Evolutionary conservation across 2,888 invertebrate species (phyloP), one percentile per base, ranked within the genome.

Genomic region (Saturnia pavonia): DNA sequence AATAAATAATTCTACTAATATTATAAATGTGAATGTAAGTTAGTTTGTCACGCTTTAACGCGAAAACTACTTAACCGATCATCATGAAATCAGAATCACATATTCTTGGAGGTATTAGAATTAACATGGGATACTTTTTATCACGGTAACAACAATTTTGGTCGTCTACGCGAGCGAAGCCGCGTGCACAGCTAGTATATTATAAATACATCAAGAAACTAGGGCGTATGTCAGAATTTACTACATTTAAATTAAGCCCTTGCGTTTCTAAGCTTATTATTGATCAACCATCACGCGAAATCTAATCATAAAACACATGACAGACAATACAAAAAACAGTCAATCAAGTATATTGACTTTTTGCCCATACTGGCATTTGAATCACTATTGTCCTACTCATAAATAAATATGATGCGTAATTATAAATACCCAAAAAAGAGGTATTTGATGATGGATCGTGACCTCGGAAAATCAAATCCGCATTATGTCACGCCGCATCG

Each of bases 381-480:
- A 40, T 65, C 40, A 65, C 8, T 65, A 65, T 65, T 65, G 40
- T 65, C 40, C 65, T 65, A 65, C 40, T n/a, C 19, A 40, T 40
- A 65, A 68, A 25, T 68, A 45, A 34, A 68, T 68, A 40, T 51
- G 68, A 68, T 40, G 40, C 68, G 68, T 54, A 54, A 68, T 54
- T 54, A 65, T 40, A 60, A 45, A 74, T 45, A 67, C 65, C 65
- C 60, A 14, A 67, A 68, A 73, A 77, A 14, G 68, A 72, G 65
- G 71, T 42, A 68, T 43, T 67, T 74, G 70, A 72, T 34, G 74
- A 74, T 74, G 77, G 72, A 74, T 54, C 42, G 22, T 72, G 72
- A 73, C 78, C 80, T 78, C 72, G 70, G 67, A 72, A 66, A 68
- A 72, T 65, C 65, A 65, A 72, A 72, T 72, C 74, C 72, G 70